Base-by-base conservation (phyloP, 1,140 invertebrate genomes). In the Drosophila kepulauana region DNA sequence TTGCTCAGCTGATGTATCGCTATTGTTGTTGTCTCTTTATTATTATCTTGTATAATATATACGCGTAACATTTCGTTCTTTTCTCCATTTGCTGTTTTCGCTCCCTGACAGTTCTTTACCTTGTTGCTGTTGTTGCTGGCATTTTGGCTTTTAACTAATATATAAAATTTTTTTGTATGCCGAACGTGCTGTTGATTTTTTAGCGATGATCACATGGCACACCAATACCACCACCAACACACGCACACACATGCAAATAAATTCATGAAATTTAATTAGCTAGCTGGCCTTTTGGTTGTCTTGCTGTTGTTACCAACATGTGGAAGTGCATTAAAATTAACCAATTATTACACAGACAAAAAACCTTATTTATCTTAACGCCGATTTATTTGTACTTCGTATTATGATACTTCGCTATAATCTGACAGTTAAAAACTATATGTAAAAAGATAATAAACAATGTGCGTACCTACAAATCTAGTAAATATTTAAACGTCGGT, bases 41-140 rank as follows among this genome's bases (percentile, higher is more conserved):
- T 71, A 71, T 82, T 82, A 72, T 87, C 87, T 88, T 82, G 79
- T 87, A 86, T 88, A 87, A 88, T 86, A 82, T 81, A 81, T 77
- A 58, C 72, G 82, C 82, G 68, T 87, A 87, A 68, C 82, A 87
- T 87, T 87, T 87, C 76, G 63, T 87, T 88, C 79, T 87, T 86
- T 85, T 85, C 82, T 52, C 71, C 76, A 68, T 67, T 71, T 67
- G 61, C 13, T 65, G 13, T 7, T 25, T 25, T 28, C 57, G 57
- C 41, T 59, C 57, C 11, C 57, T 45, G 41, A 45, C 57, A 59
- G 11, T 59, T 52, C 62, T 64, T 41, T 20, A 49, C 15, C 1
- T 28, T 75, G 48, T 62, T 73, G 73, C 28, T 75, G 48, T 28
- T 61, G n/a, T 62, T 69, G 73, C 51, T 78, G 52, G 30, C 49